Conservation (phyloP, 1,140 invertebrate species). For the Grapholita molesta region DNA sequence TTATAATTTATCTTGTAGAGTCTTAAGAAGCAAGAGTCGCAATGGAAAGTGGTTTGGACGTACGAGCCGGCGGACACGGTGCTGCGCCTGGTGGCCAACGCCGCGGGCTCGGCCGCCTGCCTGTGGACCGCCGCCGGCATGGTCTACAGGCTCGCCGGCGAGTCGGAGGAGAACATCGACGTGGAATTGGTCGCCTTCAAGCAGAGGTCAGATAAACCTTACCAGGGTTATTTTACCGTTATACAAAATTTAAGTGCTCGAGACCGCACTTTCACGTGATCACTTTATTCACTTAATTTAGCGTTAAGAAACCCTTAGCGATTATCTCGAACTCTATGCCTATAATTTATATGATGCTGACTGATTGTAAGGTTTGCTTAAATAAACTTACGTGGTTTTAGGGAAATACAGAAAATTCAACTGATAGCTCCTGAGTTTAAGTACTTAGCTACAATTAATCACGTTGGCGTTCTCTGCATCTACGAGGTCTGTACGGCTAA, state of each 20-base stretch:
- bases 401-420: conserved; percentile 58
- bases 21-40: conserved; percentile 51
- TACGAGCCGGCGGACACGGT: conserved; percentile 41
- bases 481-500: conserved; percentile 50
- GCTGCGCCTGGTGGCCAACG: conserved; percentile 49
- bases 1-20: conserved; percentile 31
- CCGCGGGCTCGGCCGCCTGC: conserved; percentile 45
- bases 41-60: conserved; percentile 56
- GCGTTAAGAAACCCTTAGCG: too few species aligned
- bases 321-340: too few species aligned
- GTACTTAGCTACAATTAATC: conserved; percentile 47
- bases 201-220: conserved; percentile 42
- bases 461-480: conserved; percentile 44
- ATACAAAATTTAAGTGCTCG: too few species aligned
- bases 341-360: too few species aligned
- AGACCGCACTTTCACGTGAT: too few species aligned
- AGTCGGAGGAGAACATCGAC: conserved; percentile 53
- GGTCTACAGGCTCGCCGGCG: conserved; percentile 49
- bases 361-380: too few species aligned
- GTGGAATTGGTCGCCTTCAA: conserved; percentile 49
- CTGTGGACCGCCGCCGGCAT: conserved; percentile 53
- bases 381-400: too few species aligned
- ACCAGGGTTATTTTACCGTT: too few species aligned
- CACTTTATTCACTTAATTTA: too few species aligned
- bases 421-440: conserved; percentile 57